Evolutionary conservation across 2,888 invertebrate species (phyloP), one percentile per base, ranked within the genome.

Genomic region (Choristoneura rosaceana): DNA sequence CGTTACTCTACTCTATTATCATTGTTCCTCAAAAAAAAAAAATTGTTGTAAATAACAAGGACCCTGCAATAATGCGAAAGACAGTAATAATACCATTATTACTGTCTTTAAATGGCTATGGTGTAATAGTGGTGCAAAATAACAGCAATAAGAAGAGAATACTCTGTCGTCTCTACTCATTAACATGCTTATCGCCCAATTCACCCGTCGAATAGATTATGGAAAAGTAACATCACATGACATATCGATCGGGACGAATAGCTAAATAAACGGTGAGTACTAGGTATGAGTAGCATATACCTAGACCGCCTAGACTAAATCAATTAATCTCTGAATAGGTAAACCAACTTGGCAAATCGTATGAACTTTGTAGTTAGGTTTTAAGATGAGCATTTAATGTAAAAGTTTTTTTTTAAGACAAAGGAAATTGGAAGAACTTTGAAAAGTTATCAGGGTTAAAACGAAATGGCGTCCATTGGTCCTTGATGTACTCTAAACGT

Each of bases 301-400:
- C 2, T n/a, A 47, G 2, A 52, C 15, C n/a, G n/a, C n/a, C 3
- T 52, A 17, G 25, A 8, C 52, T 7, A 47, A 47, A 38, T 7
- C 14, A 47, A 47, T 47, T 47, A 4, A 47, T 47, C n/a, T n/a
- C n/a, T 4, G 12, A 47, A n/a, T n/a, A 47, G n/a, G 5, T 3
- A 3, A n/a, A 47, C 47, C 14, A n/a, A n/a, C 14, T n/a, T 7
- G 38, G 38, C 5, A 38, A 38, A 7, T 38, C n/a, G n/a, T 47
- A n/a, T n/a, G n/a, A n/a, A 47, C n/a, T 47, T 47, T 47, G 47
- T 47, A 14, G 47, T n/a, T 47, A n/a, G n/a, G 47, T 47, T 47
- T n/a, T n/a, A n/a, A n/a, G 47, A 47, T 47, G n/a, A 47, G n/a
- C 4, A n/a, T 14, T 47, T 9, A 43, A 43, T 10, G 9, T 9